Evolutionary conservation across 1,140 invertebrate genomes (phyloP), one percentile per base, ranked within the genome.

Genomic region (Heterodera schachtii): DNA sequence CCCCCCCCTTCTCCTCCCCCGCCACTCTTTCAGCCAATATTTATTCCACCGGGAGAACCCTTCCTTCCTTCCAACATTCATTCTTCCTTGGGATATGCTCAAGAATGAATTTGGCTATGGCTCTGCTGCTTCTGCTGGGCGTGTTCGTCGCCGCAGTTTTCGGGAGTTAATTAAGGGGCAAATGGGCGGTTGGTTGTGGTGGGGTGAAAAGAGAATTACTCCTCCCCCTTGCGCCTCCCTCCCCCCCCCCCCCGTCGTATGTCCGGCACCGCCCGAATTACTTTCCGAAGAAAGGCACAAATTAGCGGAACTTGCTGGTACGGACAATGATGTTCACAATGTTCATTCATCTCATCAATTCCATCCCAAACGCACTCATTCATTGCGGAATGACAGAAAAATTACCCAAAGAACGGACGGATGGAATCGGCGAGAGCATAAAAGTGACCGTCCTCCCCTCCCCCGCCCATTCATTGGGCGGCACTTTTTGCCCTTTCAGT

Each of bases 111-210:
- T 60, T 60, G 57, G 57, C 49, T 13, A 60, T 60, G 11, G 57
- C 16, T 60, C 5, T 13, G 57, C 4, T 60, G 49, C 11, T 52
- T 6, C 49, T 52, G 49, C 49, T 52, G 49, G 6, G 9, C 13
- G 19, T 60, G 16, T 52, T 52, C 49, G 57, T 13, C 13, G 49
- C 49, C 16, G 57, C 57, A 60, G 57, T 60, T 60, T 52, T 41
- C 21, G 69, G 69, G 69, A 71, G 69, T 46, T 71, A 71, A 71
- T 71, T 71, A 71, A 71, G 69, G 69, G 21, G 69, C 69, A 71
- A 71, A 71, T 71, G 69, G 57, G 57, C 57, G 57, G 57, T 11
- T 60, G 57, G 57, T 60, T 60, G 57, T 60, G 57, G 57, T 60
- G 57, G 16, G 49, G 16, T 16, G 57, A 60, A 60, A 60, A 60